Evolutionary conservation across 2,888 invertebrate species (phyloP).

Genomic region (Andrena bucephala): DNA sequence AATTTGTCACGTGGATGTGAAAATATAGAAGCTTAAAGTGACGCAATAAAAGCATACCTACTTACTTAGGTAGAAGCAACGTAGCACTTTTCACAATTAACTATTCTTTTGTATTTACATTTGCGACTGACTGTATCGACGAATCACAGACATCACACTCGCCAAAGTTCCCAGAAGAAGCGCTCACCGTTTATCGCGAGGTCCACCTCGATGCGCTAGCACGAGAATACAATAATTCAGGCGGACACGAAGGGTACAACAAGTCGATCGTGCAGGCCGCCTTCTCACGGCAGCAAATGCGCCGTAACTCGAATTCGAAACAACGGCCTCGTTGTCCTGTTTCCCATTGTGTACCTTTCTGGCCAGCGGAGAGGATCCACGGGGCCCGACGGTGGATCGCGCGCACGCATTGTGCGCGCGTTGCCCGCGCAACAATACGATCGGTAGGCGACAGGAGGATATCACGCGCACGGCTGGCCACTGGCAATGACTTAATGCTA

Average conservation of each 20-base stretch:
- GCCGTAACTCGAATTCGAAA: conserved; percentile 59
- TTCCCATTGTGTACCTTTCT: conserved; percentile 47
- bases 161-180: not conserved
- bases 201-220: not conserved
- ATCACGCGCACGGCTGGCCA: conserved; percentile 70
- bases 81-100: too few relatives aligned
- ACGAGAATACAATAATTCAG: not conserved
- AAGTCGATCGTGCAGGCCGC: conserved; percentile 42
- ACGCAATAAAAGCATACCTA: too few relatives aligned
- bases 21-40: too few relatives aligned
- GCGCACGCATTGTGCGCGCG: conserved; percentile 27
- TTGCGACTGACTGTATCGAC: too few relatives aligned
- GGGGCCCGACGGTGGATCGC: conserved; percentile 41
- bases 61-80: too few relatives aligned
- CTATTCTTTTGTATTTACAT: too few relatives aligned
- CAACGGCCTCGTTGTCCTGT: conserved; percentile 66
- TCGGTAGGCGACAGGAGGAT: conserved; percentile 71
- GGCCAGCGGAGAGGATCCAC: conserved; percentile 32
- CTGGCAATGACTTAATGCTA: conserved; percentile 76
- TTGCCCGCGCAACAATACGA: conserved; percentile 60
- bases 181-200: not conserved
- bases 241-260: conserved; percentile 27
- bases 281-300: conserved; percentile 56
- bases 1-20: too few relatives aligned
- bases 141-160: not conserved